Base-by-base conservation (phyloP, 2,888 invertebrate species). In the Dryococelus australis region DNA sequence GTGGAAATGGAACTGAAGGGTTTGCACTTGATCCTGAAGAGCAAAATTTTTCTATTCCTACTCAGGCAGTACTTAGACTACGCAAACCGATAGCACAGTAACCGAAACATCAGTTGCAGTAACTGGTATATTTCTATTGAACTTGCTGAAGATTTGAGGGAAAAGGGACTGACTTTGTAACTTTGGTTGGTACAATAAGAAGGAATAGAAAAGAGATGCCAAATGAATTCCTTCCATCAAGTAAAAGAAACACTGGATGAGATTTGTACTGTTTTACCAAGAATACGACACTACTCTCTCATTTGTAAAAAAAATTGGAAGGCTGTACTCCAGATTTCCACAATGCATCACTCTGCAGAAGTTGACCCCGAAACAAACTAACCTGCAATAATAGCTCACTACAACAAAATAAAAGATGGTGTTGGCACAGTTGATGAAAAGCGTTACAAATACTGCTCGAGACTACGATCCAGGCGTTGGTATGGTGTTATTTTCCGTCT, bases 391-490 rank as follows among this genome's bases (percentile, higher is more conserved):
- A 90, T 90, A 35, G 83, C 86, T 16, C 90, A 88, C 80, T 90
- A 90, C 86, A 90, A 90, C 87, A 88, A 86, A 35, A 90, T 90
- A 65, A 90, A 91, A 89, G 89, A 88, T 81, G 89, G 89, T 28
- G 89, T 90, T n/a, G 90, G 90, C 85, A 86, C 88, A 43, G 65
- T 90, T 24, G 90, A 90, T 85, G 80, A 90, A 88, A 90, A 90
- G 87, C 90, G 89, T 89, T 89, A 89, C 81, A 90, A 85, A 85
- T 90, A 90, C 87, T 88, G 89, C 43, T 88, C 88, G 47, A 88
- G 87, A 86, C 88, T 90, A 78, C 80, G 90, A 88, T 89, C 89
- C 78, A 87, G 89, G 87, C 80, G 90, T n/a, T 91, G 90, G 90
- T 65, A 24, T 65, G 20, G 65, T n/a, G 65, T 24, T 90, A 53